phyloP scores from a whole-genome alignment of 2,888 invertebrate genomes.

The Iselma pallidipennis region DNA sequence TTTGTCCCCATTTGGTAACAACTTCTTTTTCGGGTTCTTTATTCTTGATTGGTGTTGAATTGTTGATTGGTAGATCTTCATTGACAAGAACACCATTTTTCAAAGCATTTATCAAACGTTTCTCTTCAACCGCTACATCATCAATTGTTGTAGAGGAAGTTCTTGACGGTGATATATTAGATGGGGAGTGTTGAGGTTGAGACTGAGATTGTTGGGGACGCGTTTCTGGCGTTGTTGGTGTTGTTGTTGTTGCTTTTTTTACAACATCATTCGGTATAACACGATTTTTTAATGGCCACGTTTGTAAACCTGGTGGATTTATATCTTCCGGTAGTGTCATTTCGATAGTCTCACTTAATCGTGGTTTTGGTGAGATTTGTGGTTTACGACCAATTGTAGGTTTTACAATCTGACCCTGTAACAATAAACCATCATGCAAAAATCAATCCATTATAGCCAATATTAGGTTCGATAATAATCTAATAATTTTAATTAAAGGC shows the following conservation, averaged over 20 bases:
- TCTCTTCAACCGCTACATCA: slow-evolving; percentile 77
- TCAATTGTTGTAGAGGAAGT: slow-evolving; percentile 38
- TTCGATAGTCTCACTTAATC: slow-evolving; percentile 66
- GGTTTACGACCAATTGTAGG: slow-evolving; percentile 58
- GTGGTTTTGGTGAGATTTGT: slow-evolving; percentile 57
- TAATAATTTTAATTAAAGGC: slow-evolving; percentile 20
- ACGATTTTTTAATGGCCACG: slow-evolving; percentile 67
- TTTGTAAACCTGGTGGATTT: slow-evolving; percentile 57
- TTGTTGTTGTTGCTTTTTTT: slow-evolving; percentile 40
- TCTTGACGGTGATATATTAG: background rate
- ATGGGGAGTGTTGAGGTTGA: slow-evolving; percentile 1
- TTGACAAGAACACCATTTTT: slow-evolving; percentile 71
- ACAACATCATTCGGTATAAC: slow-evolving; percentile 55
- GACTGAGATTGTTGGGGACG: background rate
- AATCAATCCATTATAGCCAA: background rate
- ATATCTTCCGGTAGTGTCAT: slow-evolving; percentile 67
- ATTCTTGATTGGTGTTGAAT: slow-evolving; percentile 34
- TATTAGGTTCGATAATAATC: background rate
- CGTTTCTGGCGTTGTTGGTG: too few species aligned
- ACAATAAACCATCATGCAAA: too few species aligned
- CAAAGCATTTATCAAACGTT: slow-evolving; percentile 75
- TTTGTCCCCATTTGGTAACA: slow-evolving; percentile 51
- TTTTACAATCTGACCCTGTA: slow-evolving; percentile 50
- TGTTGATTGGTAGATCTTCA: slow-evolving; percentile 54
- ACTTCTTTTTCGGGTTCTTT: slow-evolving; percentile 35